Percentiles rank a stretch among this genome's conserved stretches.
Conservation (phyloP, 2,888 invertebrate genomes). For the Incurvaria masculella region DNA sequence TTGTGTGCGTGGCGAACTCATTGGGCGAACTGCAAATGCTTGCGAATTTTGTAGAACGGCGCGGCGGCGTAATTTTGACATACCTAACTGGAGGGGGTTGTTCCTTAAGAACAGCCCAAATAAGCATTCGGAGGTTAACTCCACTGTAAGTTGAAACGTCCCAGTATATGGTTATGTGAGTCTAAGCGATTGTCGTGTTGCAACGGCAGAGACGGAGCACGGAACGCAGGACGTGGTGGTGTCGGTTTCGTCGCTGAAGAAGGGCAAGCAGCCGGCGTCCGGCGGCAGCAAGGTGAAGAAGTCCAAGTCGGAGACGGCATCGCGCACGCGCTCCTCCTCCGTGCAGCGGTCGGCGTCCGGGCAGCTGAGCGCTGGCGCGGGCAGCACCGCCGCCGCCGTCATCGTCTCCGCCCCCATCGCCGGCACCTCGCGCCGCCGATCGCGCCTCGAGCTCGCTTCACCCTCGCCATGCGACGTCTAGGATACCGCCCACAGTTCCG, state of each 20-base stretch:
- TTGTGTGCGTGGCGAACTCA: too few relatives aligned
- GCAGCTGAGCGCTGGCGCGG: slow-evolving; percentile 29
- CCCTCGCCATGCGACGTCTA: slow-evolving; percentile 23
- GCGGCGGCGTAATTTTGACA: too few relatives aligned
- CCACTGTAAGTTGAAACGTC: too few relatives aligned
- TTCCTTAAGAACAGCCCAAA: too few relatives aligned
- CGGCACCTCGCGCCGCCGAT: slow-evolving; percentile 26
- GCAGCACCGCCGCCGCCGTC: slow-evolving; percentile 12
- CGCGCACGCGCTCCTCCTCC: slow-evolving; percentile 40
- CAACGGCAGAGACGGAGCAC: neutral
- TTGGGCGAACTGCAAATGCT: too few relatives aligned
- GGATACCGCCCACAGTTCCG: neutral
- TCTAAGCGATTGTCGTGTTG: too few relatives aligned
- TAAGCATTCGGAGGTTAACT: too few relatives aligned
- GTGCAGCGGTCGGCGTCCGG: slow-evolving; percentile 40
- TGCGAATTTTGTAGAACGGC: too few relatives aligned
- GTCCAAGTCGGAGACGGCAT: slow-evolving; percentile 37
- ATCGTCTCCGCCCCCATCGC: slow-evolving; percentile 5
- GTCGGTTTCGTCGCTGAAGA: slow-evolving; percentile 42
- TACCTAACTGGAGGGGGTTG: too few relatives aligned
- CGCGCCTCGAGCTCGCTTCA: slow-evolving; percentile 41
- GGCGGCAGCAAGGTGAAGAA: slow-evolving; percentile 50
- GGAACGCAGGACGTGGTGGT: slow-evolving; percentile 39
- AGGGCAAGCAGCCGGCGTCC: slow-evolving; percentile 49
- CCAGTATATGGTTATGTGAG: too few relatives aligned